Evolutionary conservation across 2,113 vertebrate species (phyloP), one percentile per base, ranked within the genome.

Genomic region (Grammomys surdaster): DNA sequence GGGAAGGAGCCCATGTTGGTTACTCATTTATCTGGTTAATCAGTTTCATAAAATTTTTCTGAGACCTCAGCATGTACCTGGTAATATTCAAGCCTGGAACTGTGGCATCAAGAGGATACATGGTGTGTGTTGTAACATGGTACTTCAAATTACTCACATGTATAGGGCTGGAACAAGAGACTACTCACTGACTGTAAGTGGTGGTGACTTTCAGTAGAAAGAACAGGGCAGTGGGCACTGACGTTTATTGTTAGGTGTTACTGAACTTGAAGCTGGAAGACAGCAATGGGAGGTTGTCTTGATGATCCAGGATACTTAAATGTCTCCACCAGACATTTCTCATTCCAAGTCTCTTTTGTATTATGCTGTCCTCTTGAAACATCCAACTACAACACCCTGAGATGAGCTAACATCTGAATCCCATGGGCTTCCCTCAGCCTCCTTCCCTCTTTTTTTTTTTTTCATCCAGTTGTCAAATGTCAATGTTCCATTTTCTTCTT

Each of bases 31-130:
- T 90, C 33, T 69, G 13, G 8, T 63, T 82, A 91, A 72, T n/a
- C 26, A 84, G 43, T 48, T 82, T 88, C 5, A 4, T 11, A 33
- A 82, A 78, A 51, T 11, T 60, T 76, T 93, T 43, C 28, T 82
- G 28, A 67, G 14, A 73, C 36, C 19, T 40, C 3, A 77, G 13
- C 63, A 56, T n/a, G 28, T 56, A 19, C 43, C 5, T 85, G 31
- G 33, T 19, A 85, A 3, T 16, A 26, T 4, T 78, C 89, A 54
- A 40, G 7, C 12, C 20, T 46, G 0, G 26, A 36, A 48, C 36
- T 89, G 51, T n/a, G 82, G 60, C 0, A 0, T n/a, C n/a, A 93
- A 75, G 1, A 63, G 0, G 2, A n/a, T 40, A 24, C 5, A 24
- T 43, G 54, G 54, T 7, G 12, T 1, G 16, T 82, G 48, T 3